Conservation (phyloP, 2,113 vertebrate species). For the Parus major region DNA sequence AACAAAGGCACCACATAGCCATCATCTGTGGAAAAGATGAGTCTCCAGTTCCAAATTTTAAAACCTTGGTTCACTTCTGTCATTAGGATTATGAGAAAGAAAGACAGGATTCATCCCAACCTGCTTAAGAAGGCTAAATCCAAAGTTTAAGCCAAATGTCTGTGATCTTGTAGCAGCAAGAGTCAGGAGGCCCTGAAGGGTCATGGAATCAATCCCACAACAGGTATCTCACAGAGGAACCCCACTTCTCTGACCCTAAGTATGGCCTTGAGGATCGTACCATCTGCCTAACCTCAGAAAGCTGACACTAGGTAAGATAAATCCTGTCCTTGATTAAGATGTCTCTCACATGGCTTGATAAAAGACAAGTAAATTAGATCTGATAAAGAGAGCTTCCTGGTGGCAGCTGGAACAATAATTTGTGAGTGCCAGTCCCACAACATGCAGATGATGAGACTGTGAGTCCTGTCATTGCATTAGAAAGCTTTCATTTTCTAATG, state of each 20-base stretch:
- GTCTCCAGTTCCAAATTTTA: neutral
- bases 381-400: neutral
- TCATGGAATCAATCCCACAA: neutral
- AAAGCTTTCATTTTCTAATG: conserved; percentile 10
- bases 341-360: neutral
- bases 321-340: neutral
- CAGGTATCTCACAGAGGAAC: neutral
- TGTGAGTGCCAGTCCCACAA: neutral
- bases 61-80: neutral
- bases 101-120: neutral
- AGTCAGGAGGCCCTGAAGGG: neutral
- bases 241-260: neutral
- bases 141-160: neutral
- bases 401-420: neutral
- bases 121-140: neutral
- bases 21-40: neutral
- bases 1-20: neutral
- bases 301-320: neutral
- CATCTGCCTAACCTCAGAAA: neutral
- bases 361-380: neutral
- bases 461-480: neutral
- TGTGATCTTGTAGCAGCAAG: neutral
- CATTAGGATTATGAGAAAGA: neutral
- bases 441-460: neutral
- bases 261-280: neutral